Evolutionary conservation across 2,113 vertebrate genomes (phyloP).

Genomic region (Bos javanicus): DNA sequence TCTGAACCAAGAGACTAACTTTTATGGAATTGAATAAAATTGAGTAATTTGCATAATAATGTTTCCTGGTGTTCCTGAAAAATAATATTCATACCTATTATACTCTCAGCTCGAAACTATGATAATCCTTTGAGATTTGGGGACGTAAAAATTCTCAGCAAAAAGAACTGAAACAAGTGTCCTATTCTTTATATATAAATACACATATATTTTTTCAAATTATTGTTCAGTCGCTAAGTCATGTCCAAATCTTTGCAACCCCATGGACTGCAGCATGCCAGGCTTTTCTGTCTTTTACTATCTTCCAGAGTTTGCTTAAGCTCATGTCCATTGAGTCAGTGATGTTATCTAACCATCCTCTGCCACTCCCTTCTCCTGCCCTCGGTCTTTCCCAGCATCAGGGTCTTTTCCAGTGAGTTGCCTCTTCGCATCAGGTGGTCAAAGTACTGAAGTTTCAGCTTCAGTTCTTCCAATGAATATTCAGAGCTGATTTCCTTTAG

Average conservation of each 20-base stretch:
- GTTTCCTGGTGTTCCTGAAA: not conserved
- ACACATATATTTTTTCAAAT: not conserved
- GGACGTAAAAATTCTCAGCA: not conserved
- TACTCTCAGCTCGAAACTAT: not conserved
- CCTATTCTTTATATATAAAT: not conserved
- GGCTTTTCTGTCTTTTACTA: not conserved
- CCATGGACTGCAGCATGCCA: not conserved
- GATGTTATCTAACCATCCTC: not conserved
- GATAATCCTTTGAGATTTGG: not conserved
- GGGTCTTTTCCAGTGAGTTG: not conserved
- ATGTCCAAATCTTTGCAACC: not conserved
- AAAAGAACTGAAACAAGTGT: not conserved
- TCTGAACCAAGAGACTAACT: slow-evolving; percentile 18
- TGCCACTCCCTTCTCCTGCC: not conserved
- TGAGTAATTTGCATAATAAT: slow-evolving; percentile 46
- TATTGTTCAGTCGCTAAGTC: not conserved
- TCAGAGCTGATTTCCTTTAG: not conserved
- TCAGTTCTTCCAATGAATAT: not conserved
- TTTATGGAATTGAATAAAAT: slow-evolving; percentile 9
- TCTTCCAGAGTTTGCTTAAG: not conserved
- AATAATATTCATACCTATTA: not conserved
- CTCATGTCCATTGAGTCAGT: not conserved
- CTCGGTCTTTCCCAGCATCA: not conserved
- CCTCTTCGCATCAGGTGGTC: not conserved
- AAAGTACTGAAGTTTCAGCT: not conserved